These are phyloP conservation scores for Drosophila fulvimacula DNA, from an alignment of 2,888 invertebrate species.

Conservation along the genomic window DNA sequence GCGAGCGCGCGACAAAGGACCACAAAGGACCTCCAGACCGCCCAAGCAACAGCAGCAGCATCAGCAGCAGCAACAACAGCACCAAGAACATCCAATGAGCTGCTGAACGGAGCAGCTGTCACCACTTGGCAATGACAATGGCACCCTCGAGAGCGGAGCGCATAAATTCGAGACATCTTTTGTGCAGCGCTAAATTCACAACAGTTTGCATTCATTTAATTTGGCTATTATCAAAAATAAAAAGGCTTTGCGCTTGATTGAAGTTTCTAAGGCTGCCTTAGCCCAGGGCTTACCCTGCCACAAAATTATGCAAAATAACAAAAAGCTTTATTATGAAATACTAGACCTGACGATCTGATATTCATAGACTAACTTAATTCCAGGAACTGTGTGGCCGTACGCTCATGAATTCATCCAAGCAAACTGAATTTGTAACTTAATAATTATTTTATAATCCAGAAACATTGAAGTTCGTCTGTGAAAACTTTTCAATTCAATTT, in stretches of 20 bases:
- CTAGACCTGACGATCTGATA: not conserved
- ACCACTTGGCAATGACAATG: constrained; percentile 74
- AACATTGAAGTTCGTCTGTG: not conserved
- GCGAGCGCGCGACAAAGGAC: constrained; percentile 35
- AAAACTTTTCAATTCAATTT: not conserved
- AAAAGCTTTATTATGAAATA: constrained; percentile 1
- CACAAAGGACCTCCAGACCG: constrained; percentile 56
- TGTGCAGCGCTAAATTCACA: constrained; percentile 60
- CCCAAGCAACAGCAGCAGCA: no score
- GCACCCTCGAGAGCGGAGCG: constrained; percentile 61
- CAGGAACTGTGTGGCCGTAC: not conserved
- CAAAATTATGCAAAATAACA: constrained; percentile 65
- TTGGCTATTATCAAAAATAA: constrained; percentile 74
- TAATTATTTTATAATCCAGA: not conserved
- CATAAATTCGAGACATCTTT: constrained; percentile 71
- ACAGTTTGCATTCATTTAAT: constrained; percentile 77
- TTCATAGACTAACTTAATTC: not conserved
- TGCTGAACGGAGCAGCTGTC: constrained; percentile 61
- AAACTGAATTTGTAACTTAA: not conserved
- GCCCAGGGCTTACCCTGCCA: constrained; percentile 49
- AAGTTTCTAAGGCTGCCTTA: constrained; percentile 43
- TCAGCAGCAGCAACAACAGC: constrained; percentile 15
- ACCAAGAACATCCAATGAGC: constrained; percentile 15
- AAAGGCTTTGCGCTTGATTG: constrained; percentile 77
- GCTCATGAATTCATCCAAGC: not conserved